phyloP scores from a whole-genome alignment of 2,113 vertebrate species.

The Corydoras sp. region DNA sequence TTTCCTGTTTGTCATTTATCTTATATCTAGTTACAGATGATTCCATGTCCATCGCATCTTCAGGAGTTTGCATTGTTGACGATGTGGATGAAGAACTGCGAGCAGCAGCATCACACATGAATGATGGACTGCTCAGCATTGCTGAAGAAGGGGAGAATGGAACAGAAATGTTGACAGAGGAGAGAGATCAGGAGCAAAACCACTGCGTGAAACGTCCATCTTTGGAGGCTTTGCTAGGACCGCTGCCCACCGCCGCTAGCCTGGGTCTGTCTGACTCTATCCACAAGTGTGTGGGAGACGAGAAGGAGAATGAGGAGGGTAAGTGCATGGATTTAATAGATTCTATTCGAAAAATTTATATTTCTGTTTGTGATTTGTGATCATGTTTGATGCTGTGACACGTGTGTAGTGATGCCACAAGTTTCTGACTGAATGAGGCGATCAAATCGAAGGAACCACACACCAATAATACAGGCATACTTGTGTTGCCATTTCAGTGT shows the following conservation, averaged over 20 bases:
- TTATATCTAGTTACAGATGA: constrained; percentile 52
- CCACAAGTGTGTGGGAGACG: constrained; percentile 63
- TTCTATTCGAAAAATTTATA: too few species aligned
- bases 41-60: constrained; percentile 44
- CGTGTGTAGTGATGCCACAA: too few species aligned
- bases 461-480: too few species aligned
- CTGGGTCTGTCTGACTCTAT: constrained; percentile 83
- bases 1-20: not conserved
- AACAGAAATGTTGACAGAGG: not conserved
- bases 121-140: constrained; percentile 69
- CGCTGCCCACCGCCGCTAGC: constrained; percentile 80
- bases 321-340: constrained; percentile 51
- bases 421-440: too few species aligned
- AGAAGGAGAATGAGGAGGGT: constrained; percentile 75
- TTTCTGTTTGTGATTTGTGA: too few species aligned
- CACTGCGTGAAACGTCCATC: constrained; percentile 54
- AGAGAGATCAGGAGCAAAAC: constrained; percentile 24
- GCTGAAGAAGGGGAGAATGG: constrained; percentile 22
- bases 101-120: constrained; percentile 82
- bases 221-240: constrained; percentile 80
- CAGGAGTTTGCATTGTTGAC: constrained; percentile 49
- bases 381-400: too few species aligned
- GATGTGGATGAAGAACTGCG: constrained; percentile 80
- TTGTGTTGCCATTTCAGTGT: too few species aligned
- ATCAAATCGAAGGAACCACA: too few species aligned